phyloP scores from a whole-genome alignment of 2,888 invertebrate genomes.

The Cremastobaeus sp. region DNA sequence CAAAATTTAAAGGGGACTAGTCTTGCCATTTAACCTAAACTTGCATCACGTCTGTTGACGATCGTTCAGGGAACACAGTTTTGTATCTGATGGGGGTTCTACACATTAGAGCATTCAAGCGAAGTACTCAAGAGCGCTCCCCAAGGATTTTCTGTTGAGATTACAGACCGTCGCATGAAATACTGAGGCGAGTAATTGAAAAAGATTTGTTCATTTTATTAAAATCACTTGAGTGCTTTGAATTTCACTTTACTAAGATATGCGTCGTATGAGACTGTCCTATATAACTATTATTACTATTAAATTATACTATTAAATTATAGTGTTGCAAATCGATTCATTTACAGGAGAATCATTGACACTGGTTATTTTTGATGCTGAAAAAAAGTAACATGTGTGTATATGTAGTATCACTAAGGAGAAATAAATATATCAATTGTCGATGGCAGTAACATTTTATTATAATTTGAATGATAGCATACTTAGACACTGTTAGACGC shows the following conservation, averaged over 20 bases:
- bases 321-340: too few relatives aligned
- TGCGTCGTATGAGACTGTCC: background rate
- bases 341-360: too few relatives aligned
- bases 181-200: slow-evolving; percentile 71
- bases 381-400: too few relatives aligned
- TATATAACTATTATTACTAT: background rate
- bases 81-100: slow-evolving; percentile 72
- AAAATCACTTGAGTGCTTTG: slow-evolving; percentile 48
- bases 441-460: slow-evolving; percentile 53
- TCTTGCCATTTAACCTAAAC: too few relatives aligned
- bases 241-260: slow-evolving; percentile 33
- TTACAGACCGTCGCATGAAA: slow-evolving; percentile 68
- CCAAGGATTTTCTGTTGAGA: slow-evolving; percentile 72
- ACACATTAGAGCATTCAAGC: slow-evolving; percentile 72
- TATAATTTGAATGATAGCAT: slow-evolving; percentile 50
- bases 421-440: background rate
- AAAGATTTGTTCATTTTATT: slow-evolving; percentile 67
- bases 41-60: slow-evolving; percentile 77
- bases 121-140: slow-evolving; percentile 69
- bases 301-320: background rate
- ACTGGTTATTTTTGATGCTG: too few relatives aligned
- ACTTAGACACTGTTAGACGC: slow-evolving; percentile 47
- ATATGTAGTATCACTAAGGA: background rate
- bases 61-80: slow-evolving; percentile 71
- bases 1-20: too few relatives aligned